phyloP scores from a whole-genome alignment of 1,140 invertebrate species.

The Lutraria rhynchaena region DNA sequence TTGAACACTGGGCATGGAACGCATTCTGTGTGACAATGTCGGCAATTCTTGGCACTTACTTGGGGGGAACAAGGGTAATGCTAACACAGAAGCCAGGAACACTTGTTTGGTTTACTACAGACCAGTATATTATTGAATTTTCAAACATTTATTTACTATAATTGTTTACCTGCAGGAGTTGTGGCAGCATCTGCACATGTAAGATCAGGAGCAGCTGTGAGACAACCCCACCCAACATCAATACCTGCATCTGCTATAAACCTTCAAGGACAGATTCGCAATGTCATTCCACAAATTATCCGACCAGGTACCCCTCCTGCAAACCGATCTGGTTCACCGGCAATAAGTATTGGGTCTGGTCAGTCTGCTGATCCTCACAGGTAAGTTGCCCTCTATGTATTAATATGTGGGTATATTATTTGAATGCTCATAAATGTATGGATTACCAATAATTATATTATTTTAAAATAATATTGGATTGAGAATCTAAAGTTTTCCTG shows the following conservation, averaged over 20 bases:
- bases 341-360: constrained; percentile 31
- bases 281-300: constrained; percentile 37
- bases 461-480: no score
- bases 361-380: constrained; percentile 44
- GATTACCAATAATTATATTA: no score
- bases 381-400: no score
- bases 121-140: neutral
- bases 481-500: no score
- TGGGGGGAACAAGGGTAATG: no score
- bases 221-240: constrained; percentile 25
- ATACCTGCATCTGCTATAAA: constrained; percentile 39
- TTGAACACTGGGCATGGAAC: no score
- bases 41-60: no score
- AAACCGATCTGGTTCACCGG: constrained; percentile 39
- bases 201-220: constrained; percentile 18
- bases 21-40: no score
- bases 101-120: neutral
- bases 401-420: no score
- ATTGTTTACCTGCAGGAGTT: neutral
- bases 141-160: no score
- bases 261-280: constrained; percentile 30
- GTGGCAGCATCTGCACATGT: constrained; percentile 30
- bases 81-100: no score
- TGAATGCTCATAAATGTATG: no score
- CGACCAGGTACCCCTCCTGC: constrained; percentile 42